Evolutionary conservation across 1,140 invertebrate species (phyloP).

Genomic region (Cataglyphis hispanica): DNA sequence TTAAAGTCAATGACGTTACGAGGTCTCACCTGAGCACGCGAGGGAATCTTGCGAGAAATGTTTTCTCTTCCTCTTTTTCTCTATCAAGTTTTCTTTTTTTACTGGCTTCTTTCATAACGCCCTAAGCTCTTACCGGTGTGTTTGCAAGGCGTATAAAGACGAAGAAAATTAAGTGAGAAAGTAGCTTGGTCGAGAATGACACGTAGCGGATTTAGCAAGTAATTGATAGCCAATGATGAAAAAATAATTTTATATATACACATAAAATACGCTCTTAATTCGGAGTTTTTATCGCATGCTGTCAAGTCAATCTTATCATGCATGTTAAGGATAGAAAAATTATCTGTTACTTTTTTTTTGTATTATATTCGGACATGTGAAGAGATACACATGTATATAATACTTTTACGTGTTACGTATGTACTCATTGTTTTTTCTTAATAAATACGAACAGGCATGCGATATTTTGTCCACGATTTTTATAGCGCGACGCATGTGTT

Average conservation of each 20-base stretch:
- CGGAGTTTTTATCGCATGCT: background rate
- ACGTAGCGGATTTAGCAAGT: background rate
- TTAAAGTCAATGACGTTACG: constrained; percentile 54
- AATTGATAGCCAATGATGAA: constrained; percentile 28
- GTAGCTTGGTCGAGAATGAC: background rate
- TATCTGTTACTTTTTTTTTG: background rate
- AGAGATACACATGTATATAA: too few species aligned
- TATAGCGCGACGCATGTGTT: background rate
- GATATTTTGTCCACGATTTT: constrained; percentile 4
- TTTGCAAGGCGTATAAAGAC: background rate
- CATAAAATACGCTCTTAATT: background rate
- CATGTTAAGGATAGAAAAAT: background rate
- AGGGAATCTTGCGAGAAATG: constrained; percentile 32
- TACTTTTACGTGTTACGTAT: too few species aligned
- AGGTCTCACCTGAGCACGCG: constrained; percentile 51
- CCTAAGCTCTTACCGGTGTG: background rate
- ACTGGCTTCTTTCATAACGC: constrained; percentile 7
- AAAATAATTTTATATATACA: background rate
- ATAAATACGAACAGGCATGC: background rate
- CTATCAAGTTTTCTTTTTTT: constrained; percentile 11
- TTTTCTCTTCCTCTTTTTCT: constrained; percentile 19
- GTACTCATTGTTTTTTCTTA: background rate
- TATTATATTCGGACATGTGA: background rate
- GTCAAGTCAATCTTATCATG: background rate
- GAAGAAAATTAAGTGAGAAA: background rate